Evolutionary conservation across 2,113 vertebrate genomes (phyloP), one percentile per base, ranked within the genome.

Genomic region (Dipodomys spectabilis): DNA sequence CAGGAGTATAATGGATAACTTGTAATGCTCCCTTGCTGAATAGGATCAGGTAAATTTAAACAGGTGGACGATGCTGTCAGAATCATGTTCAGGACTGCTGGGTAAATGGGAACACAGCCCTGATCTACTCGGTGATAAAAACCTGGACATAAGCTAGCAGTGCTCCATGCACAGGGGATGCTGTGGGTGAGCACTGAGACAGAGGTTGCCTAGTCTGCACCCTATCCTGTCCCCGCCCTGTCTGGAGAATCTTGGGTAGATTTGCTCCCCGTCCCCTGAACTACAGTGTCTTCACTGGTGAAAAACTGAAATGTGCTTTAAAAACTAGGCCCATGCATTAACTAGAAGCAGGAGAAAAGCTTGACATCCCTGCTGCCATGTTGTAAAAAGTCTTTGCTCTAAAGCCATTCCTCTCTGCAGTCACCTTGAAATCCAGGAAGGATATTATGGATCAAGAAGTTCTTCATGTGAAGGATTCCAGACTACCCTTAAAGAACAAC

Each of bases 111-210:
- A 85, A 87, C 22, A 25, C 9, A 73, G 16, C 16, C 18, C 18
- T 9, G 11, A 25, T 9, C 10, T 25, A 22, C 16, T 64, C 45
- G 25, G 65, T 45, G 62, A 27, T 62, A 30, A 73, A 79, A 73
- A 82, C 69, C 4, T 77, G 30, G 94, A n/a, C 62, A 73, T 32
- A 67, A 25, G 53, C n/a, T 16, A 49, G 53, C 22, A 19, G 23
- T 12, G 22, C 3, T 25, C 30, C n/a, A 53, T 5, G 2, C 0
- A 0, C 0, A 7, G 57, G 22, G 39, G 49, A 6, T n/a, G 6
- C 84, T 6, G 15, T 67, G 60, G 18, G n/a, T 22, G 3, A 53
- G 49, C 45, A 39, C 4, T 19, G 25, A 62, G 15, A 28, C 20
- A 20, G 30, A 23, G 75, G 32, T 19, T 10, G 2, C 67, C 28